Percentiles rank a stretch among this genome's conserved stretches.
Conservation (phyloP, 2,113 vertebrate species). For the Lamprologus ornatipinnis region DNA sequence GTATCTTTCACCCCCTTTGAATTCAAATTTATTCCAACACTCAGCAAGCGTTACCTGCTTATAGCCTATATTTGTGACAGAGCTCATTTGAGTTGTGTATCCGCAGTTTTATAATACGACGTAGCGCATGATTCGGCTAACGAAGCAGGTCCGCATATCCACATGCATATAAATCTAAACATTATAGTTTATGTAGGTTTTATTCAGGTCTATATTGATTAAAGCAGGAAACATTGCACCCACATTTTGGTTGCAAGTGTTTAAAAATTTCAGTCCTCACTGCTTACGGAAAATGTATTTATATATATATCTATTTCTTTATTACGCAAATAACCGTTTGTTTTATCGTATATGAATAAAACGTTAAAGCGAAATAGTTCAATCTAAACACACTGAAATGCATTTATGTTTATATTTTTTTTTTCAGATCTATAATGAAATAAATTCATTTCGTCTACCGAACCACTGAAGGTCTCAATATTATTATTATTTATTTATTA, state of each 20-base stretch:
- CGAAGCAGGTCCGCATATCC: accelerated
- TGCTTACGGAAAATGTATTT: background rate
- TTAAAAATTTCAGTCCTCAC: background rate
- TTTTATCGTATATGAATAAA: background rate
- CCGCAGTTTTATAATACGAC: background rate
- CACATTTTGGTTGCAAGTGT: background rate
- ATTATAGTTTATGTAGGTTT: background rate
- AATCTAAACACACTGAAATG: background rate
- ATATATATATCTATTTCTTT: background rate
- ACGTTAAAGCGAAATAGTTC: background rate
- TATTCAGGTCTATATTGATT: background rate
- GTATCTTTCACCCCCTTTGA: background rate
- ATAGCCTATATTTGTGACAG: background rate
- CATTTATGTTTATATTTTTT: background rate
- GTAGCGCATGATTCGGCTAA: background rate
- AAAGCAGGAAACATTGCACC: background rate
- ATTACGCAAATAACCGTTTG: background rate
- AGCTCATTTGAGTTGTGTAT: background rate
- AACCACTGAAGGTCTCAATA: background rate
- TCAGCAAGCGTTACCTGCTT: background rate
- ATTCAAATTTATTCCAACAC: background rate
- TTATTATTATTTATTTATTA: accelerated
- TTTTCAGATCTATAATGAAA: background rate
- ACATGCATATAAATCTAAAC: background rate
- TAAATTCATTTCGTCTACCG: background rate